Evolutionary conservation across 92 coral and sea anemone genomes (phyloP), one percentile per base, ranked within the genome.

Genomic region (Parazoanthus swiftii): DNA sequence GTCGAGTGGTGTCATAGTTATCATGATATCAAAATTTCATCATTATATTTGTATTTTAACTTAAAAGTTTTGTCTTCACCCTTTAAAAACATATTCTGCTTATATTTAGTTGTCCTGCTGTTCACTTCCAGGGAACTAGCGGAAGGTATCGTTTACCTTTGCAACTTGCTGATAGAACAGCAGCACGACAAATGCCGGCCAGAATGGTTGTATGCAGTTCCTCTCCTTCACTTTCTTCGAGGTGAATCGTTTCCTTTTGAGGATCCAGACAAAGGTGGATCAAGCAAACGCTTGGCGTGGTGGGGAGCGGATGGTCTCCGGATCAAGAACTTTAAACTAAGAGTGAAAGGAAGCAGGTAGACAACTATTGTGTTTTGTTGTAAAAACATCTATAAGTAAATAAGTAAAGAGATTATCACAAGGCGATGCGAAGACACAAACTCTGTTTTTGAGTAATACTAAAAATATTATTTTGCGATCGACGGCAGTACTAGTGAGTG

Each of bases 171-270:
- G 51, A 81, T 81, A 16, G 73, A 36, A 16, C 85, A 81, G 74
- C 71, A 59, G 85, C 33, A 81, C 18, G 72, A 59, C 29, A 58
- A 58, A 39, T 81, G 46, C 36, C 35, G 21, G 73, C 73, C 51
- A 9, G 29, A 81, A 8, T 81, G 73, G 85, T 63, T 81, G 85
- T 81, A 74, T 59, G 85, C 85, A 81, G 46, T 81, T 56, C 85
- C 85, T 35, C 85, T 81, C 16, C 85, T 81, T 33, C 85, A 81
- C 35, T 81, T 81, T 81, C 85, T 81, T 37, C 85, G 85, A 65
- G 51, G 74, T 81, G 85, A 81, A 54, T 81, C 85, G 46, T 0
- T 33, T 81, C 85, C 85, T 15, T 81, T 81, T 81, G 51, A 81
- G 71, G 67, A 81, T 21, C 35, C 73, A 59, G 50, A 81, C 43